Evolutionary conservation across 2,888 invertebrate species (phyloP).

Genomic region (Tetragonula carbonaria): DNA sequence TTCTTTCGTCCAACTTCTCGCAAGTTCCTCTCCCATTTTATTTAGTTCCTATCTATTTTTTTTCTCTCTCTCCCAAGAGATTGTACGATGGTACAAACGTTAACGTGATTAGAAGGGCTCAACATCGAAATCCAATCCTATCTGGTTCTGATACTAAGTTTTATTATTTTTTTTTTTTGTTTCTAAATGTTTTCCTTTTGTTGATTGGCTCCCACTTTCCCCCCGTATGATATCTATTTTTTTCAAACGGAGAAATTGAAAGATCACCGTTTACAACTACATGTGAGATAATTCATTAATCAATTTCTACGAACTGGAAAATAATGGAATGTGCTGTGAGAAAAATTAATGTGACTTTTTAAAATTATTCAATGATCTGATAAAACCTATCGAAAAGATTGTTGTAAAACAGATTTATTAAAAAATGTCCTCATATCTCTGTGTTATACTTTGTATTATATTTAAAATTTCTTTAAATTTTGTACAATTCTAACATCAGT

Average conservation of each 20-base stretch:
- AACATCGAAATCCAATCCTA: constrained; percentile 25
- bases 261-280: neutral
- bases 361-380: neutral
- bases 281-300: neutral
- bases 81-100: constrained; percentile 9
- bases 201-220: neutral
- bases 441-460: too few species aligned
- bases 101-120: constrained; percentile 5
- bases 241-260: too few species aligned
- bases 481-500: too few species aligned
- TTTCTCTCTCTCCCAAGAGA: neutral
- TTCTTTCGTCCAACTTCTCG: constrained; percentile 8
- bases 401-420: too few species aligned
- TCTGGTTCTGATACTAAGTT: neutral
- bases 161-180: neutral
- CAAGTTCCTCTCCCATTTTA: constrained; percentile 8
- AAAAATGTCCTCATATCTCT: too few species aligned
- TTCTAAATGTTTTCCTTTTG: neutral
- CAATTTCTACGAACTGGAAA: neutral
- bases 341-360: too few species aligned
- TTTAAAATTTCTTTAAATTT: too few species aligned
- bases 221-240: neutral
- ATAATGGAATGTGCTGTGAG: neutral
- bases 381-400: too few species aligned
- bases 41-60: neutral